Conservation (phyloP, 1,140 invertebrate species). For the Brachionus angularis region DNA sequence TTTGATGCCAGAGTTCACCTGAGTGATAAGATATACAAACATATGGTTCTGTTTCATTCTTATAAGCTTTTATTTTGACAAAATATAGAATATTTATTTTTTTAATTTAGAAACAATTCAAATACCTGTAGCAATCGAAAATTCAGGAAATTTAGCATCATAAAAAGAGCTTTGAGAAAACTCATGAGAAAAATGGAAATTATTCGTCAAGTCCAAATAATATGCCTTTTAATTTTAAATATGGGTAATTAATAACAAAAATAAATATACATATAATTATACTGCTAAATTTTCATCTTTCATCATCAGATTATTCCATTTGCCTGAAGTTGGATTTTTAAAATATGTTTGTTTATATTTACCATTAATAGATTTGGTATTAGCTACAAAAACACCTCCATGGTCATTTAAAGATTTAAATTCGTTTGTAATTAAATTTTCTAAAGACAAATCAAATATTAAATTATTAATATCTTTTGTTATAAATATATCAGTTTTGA, state of each 20-base stretch:
- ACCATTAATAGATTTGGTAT: background rate
- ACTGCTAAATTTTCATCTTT: too few species aligned
- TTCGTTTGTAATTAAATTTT: background rate
- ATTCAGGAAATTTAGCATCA: slow-evolving; percentile 12
- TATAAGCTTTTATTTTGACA: too few species aligned
- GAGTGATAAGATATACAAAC: background rate
- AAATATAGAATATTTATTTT: too few species aligned
- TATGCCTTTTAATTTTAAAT: background rate
- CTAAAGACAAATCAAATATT: background rate
- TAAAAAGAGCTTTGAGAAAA: background rate
- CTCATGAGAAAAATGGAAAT: slow-evolving; percentile 3
- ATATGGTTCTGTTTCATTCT: background rate
- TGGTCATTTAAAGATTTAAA: too few species aligned
- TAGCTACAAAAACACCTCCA: background rate
- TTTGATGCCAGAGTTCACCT: background rate
- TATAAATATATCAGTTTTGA: background rate
- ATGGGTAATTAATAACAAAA: background rate
- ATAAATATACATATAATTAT: background rate
- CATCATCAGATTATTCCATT: too few species aligned
- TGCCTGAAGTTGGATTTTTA: too few species aligned
- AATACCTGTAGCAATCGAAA: background rate
- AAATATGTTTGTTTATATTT: background rate
- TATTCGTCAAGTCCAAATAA: background rate
- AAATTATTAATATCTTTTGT: background rate
- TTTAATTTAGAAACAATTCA: too few species aligned